phyloP scores from a whole-genome alignment of 2,797 vertebrate genomes.

The Poeciliopsis paucimaculata region DNA sequence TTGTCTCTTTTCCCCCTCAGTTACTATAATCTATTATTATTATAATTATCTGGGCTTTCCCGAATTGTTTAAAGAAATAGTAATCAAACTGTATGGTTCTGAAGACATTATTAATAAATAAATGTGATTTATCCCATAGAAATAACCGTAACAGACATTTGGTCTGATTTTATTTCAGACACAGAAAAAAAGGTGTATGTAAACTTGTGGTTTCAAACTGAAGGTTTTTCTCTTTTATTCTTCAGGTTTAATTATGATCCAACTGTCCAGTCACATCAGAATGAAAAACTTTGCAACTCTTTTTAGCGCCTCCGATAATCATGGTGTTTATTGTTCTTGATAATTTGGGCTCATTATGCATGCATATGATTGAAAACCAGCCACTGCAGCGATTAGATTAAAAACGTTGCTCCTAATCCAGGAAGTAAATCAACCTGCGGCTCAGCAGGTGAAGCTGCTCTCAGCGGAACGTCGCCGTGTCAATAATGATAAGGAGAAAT shows the following conservation, averaged over 20 bases:
- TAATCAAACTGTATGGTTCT: background rate
- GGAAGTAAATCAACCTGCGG: slow-evolving; percentile 6
- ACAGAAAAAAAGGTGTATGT: background rate
- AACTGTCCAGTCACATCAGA: background rate
- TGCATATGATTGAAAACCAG: background rate
- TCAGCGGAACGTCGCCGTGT: slow-evolving; percentile 10
- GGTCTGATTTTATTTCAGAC: background rate
- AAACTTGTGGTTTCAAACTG: background rate
- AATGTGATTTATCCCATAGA: background rate
- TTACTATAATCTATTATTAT: background rate
- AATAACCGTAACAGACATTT: background rate
- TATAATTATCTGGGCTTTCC: background rate
- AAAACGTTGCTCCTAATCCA: background rate
- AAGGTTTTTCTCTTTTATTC: background rate
- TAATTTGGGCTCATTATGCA: background rate
- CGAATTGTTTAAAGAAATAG: background rate
- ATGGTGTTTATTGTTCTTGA: background rate
- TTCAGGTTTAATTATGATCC: background rate
- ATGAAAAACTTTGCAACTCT: background rate
- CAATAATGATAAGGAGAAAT: slow-evolving; percentile 39
- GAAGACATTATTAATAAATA: background rate
- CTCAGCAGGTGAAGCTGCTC: slow-evolving; percentile 14
- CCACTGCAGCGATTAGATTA: background rate
- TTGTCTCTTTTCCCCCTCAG: background rate
- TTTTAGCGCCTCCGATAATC: background rate